phyloP scores from a whole-genome alignment of 2,797 vertebrate species.

The Ctenosaura bakeri region DNA sequence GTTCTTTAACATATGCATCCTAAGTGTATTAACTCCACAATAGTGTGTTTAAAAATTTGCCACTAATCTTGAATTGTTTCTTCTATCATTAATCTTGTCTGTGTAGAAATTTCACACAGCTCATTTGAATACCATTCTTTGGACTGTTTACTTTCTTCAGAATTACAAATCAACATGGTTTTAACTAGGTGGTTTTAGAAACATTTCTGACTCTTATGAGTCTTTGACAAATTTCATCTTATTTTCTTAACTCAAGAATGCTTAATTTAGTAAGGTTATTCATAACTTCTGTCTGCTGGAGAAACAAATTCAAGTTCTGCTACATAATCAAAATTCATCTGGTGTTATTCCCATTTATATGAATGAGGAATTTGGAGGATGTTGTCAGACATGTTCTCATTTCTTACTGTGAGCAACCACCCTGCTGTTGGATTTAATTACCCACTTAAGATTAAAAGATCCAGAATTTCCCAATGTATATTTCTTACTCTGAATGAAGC shows the following conservation, averaged over 20 bases:
- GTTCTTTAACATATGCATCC: background rate
- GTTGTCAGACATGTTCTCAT: background rate
- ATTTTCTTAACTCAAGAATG: constrained; percentile 12
- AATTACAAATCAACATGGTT: background rate
- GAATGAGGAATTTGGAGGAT: background rate
- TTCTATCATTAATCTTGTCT: background rate
- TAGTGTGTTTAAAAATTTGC: background rate
- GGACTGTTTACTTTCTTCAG: background rate
- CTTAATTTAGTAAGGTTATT: background rate
- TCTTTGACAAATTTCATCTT: background rate
- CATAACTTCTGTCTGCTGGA: background rate
- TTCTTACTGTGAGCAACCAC: background rate
- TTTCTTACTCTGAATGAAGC: background rate
- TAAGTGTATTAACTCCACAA: background rate
- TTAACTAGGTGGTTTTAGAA: background rate
- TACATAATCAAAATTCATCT: background rate
- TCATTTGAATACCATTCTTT: background rate
- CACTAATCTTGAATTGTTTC: background rate
- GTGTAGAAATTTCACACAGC: background rate
- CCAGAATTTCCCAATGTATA: background rate
- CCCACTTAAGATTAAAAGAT: background rate
- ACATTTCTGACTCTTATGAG: background rate
- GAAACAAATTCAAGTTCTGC: background rate
- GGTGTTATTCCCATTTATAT: background rate
- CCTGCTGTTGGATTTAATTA: background rate